Base-by-base conservation (phyloP, 1,140 invertebrate genomes). In the Magallana gigas region DNA sequence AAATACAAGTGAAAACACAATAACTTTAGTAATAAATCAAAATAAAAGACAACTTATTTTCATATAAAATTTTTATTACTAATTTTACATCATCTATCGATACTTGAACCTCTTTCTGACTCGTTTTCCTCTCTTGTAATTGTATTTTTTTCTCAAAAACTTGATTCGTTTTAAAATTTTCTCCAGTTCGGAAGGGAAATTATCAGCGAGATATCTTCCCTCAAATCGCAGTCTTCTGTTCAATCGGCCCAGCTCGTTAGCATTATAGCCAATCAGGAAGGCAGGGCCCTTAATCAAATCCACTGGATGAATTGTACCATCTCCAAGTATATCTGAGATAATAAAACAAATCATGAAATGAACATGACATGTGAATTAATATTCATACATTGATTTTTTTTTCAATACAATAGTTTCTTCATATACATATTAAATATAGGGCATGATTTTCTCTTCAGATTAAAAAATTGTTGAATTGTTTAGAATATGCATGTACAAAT, bases 241-340 rank as follows among this genome's bases (percentile, higher is more conserved):
- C 3, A 94, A 83, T 8, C 93, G 84, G 86, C 94, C 92, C 57
- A 93, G 85, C 95, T 99, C 98, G 94, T 97, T 97, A 1, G 98
- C 98, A n/a, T 95, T 96, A 48, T 98, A 88, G 64, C 98, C 98
- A 92, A 97, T 96, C 16, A 99, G 95, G 98, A 98, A 99, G 0
- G 95, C 93, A 0, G 98, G 98, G 12, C 98, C 96, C 90, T 97
- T 96, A 90, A 98, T 98, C 2, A 98, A 92, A 92, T 96, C 96
- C 0, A 97, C 96, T 1, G 98, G 98, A 94, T 98, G 97, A 56
- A 99, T 89, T 11, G 96, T 96, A 82, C 97, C 97, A 93, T 97
- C 96, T 1, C 98, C 98, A 57, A 99, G 95, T 84, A 99, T 98
- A 95, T 99, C 95, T 95, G 89, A 91, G 90, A 86, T 36, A 76